Evolutionary conservation across 2,888 invertebrate genomes (phyloP).

Genomic region (Uropetala carovei): DNA sequence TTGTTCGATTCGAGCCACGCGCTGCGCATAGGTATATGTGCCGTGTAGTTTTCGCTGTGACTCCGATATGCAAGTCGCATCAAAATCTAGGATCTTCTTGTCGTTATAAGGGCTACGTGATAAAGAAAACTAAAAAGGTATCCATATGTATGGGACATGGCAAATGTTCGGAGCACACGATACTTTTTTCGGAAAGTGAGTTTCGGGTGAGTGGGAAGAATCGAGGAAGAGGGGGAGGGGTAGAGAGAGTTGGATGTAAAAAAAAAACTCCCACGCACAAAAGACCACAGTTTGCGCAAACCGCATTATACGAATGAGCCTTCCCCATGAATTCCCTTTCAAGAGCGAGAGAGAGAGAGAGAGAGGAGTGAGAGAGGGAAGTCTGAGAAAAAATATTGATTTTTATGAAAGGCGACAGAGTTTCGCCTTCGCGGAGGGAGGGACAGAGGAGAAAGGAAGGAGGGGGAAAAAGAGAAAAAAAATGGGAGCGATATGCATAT

Average conservation of each 20-base stretch:
- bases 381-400: conserved; percentile 57
- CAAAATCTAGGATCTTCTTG: conserved; percentile 54
- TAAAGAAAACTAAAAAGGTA: conserved; percentile 36
- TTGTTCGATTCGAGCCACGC: conserved; percentile 47
- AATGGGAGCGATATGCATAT: conserved; percentile 23
- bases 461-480: not conserved
- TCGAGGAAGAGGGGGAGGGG: not conserved
- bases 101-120: conserved; percentile 58
- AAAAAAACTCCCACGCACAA: conserved; percentile 31
- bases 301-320: conserved; percentile 58
- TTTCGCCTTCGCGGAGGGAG: conserved; percentile 40
- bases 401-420: conserved; percentile 55
- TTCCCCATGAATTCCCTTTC: conserved; percentile 50
- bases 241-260: not conserved
- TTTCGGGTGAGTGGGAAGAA: not conserved
- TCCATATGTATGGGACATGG: conserved; percentile 36
- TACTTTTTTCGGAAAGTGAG: conserved; percentile 11
- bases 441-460: not conserved
- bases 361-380: not conserved
- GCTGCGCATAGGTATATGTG: not conserved
- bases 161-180: not conserved
- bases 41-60: not conserved
- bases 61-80: conserved; percentile 48
- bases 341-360: not conserved
- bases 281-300: conserved; percentile 45